These are phyloP conservation scores for Xyrauchen texanus DNA, from an alignment of 2,113 vertebrate genomes.

Conservation along the genomic window DNA sequence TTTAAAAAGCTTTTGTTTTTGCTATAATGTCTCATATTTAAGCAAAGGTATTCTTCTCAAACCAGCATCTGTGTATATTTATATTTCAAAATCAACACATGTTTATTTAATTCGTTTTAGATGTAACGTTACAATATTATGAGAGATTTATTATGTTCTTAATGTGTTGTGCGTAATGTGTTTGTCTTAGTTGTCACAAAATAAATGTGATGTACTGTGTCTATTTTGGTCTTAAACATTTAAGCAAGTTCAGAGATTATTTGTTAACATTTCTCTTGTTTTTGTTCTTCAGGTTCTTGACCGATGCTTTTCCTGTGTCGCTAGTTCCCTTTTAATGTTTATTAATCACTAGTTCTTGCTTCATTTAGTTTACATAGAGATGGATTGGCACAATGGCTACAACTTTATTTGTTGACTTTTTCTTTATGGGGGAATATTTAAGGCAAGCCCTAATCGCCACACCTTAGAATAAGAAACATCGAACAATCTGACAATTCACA, in stretches of 20 bases:
- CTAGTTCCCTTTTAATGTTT: neutral
- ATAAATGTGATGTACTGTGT: no score
- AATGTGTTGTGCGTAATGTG: no score
- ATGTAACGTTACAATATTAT: no score
- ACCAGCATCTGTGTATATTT: no score
- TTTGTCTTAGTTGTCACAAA: no score
- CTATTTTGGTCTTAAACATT: no score
- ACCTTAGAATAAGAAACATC: conserved; percentile 7
- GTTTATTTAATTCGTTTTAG: no score
- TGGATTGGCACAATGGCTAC: conserved; percentile 46
- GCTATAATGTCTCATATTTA: no score
- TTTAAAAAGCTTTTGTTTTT: no score
- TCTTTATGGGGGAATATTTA: neutral
- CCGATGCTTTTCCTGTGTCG: neutral
- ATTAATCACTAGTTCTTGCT: conserved; percentile 1
- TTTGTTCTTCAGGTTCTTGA: conserved; percentile 8
- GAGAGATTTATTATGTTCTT: no score
- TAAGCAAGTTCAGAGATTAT: neutral
- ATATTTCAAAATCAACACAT: no score
- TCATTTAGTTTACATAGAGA: conserved; percentile 3
- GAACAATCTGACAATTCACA: conserved; percentile 7
- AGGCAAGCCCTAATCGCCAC: neutral
- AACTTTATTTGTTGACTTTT: conserved; percentile 33
- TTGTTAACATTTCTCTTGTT: neutral
- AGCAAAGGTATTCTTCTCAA: no score